Evolutionary conservation across 2,797 vertebrate genomes (phyloP), one percentile per base, ranked within the genome.

Genomic region (Acomys russatus): DNA sequence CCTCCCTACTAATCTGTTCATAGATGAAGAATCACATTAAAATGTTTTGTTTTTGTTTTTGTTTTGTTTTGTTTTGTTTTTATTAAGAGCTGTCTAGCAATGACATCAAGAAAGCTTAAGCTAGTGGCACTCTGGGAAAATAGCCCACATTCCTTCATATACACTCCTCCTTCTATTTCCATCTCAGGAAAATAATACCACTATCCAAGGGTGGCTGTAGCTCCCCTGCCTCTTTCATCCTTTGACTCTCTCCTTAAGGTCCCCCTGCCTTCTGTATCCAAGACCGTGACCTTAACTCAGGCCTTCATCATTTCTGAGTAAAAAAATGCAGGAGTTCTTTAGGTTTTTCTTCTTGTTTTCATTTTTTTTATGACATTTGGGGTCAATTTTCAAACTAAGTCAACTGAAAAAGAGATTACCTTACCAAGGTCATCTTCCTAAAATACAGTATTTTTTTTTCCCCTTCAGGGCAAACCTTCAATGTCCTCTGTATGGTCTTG

Each of bases 1-100:
- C 56, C 28, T 92, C 28, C 78, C 54, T 30, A 23, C 23, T 84
- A 63, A 59, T 82, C 25, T 92, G 94, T 90, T 35, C 68, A 85
- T 30, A 51, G 61, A 77, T 70, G 95, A 85, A 94, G 78, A 90
- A 90, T 85, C 71, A 85, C 30, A 83, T 2, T 51, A 87, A 91
- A 91, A 84, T 44, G 44, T 44, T 44, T 38, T n/a, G n/a, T n/a
- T n/a, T n/a, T n/a, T n/a, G n/a, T n/a, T n/a, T n/a, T n/a, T n/a
- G n/a, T n/a, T n/a, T n/a, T n/a, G n/a, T n/a, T n/a, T n/a, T n/a
- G n/a, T n/a, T 18, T 49, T 38, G 84, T 15, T 89, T 79, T 94
- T 90, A 71, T 76, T 80, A 83, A 56, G 64, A 78, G 51, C 66
- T 7, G 18, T 88, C 51, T 73, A 73, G 68, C 64, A 66, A 59